Conservation (phyloP, 2,888 invertebrate species). For the Leptogaster cylindrica region DNA sequence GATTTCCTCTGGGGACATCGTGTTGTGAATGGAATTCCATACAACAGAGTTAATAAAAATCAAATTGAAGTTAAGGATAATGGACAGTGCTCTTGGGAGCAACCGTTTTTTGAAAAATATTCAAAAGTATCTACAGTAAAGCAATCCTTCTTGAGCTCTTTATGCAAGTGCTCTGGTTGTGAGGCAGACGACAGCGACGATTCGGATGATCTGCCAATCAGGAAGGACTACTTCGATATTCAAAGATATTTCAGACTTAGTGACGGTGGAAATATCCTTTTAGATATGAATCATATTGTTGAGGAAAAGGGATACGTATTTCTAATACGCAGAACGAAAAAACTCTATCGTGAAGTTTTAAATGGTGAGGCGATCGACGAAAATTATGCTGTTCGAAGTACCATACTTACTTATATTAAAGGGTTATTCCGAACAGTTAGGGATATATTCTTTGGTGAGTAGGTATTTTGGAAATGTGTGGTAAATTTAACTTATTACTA, state of each 20-base stretch:
- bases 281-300: constrained; percentile 57
- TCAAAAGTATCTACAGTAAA: constrained; percentile 57
- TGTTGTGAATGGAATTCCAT: constrained; percentile 18
- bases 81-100: not conserved
- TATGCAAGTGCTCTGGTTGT: constrained; percentile 44
- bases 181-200: constrained; percentile 40
- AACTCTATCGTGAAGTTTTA: constrained; percentile 43
- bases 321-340: constrained; percentile 43
- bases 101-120: constrained; percentile 45
- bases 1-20: constrained; percentile 40
- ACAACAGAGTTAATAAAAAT: not conserved
- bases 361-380: constrained; percentile 54
- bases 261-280: constrained; percentile 59
- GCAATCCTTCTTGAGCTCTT: constrained; percentile 58
- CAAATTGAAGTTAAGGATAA: not conserved
- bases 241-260: constrained; percentile 61
- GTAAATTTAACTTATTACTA: too few species aligned
- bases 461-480: too few species aligned
- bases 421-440: constrained; percentile 52
- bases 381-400: constrained; percentile 44
- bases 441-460: constrained; percentile 56
- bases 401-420: constrained; percentile 49
- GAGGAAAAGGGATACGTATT: constrained; percentile 55
- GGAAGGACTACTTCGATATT: constrained; percentile 58
- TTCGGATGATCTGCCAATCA: constrained; percentile 50